Base-by-base conservation (phyloP, 2,113 vertebrate species). In the Astatotilapia flaviijosephi region DNA sequence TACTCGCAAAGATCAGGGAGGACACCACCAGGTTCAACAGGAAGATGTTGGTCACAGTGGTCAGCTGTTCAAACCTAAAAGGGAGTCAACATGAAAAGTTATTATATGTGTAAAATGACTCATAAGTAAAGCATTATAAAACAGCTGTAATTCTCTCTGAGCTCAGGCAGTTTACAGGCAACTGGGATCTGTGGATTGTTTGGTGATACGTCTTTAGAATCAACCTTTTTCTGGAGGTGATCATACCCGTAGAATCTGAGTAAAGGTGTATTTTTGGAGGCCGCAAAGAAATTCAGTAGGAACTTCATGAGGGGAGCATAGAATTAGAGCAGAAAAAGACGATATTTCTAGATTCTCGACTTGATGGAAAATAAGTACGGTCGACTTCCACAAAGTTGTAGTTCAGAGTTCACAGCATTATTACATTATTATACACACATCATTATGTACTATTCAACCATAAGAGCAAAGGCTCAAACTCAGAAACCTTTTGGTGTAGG, bases 11-110 rank as follows among this genome's bases (percentile, higher is more conserved):
- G 81, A 97, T 85, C 60, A 97, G 84, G 79, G 97, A 97, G 1
- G 97, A 98, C 7, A 95, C 2, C 53, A 97, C 96, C 95, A 98
- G 94, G 92, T 98, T 98, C 60, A 98, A 83, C 40, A 98, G 96
- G 84, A 97, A 95, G 79, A 98, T 96, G 92, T 97, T 97, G 75
- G 97, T 97, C 89, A 97, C 96, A 9, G 95, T 97, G 79, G 68
- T 96, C 54, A 97, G 93, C 58, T 94, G 96, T 90, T 96, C 97
- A 83, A 96, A 96, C 90, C 94, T 96, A 62, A 9, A n/a, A 62
- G 28, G 7, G 10, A 11, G 6, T 15, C 15, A 70, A 60, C n/a
- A 11, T 5, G 31, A 40, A 28, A 60, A 42, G n/a, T 31, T n/a
- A 80, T 26, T 9, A 17, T 58, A 23, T 23, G 42, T 28, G 35